Base-by-base conservation (phyloP, 2,888 invertebrate genomes). In the Flexamia atlantica region DNA sequence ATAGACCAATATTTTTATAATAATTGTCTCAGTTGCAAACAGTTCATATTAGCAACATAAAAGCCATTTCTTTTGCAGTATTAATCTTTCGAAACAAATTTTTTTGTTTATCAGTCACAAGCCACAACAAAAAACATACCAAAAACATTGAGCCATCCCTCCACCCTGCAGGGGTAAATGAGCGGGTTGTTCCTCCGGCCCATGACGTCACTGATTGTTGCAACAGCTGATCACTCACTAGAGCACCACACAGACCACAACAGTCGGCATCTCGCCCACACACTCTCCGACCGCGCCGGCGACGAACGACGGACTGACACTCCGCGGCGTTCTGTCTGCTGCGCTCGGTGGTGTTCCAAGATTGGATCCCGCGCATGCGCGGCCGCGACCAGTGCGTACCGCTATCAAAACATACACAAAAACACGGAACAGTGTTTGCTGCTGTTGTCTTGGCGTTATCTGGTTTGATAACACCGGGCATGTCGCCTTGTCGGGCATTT, bases 131-230 rank as follows among this genome's bases (percentile, higher is more conserved):
- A 10, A 10, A 57, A 90, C 92, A 91, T 87, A 93, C 93, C 92
- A 88, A 91, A 91, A 87, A 92, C 91, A 88, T 92, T 92, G 87
- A 93, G 91, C 93, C 93, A 93, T 86, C 93, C 93, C 89, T 93
- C 92, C 70, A 92, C 92, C 82, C 92, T 90, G 87, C 91, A 92
- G 14, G 93, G 93, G 89, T 92, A 92, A 85, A 91, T 91, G 88
- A 92, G 88, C 83, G 88, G 89, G 84, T 88, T 91, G 30, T 72
- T 84, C 83, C 85, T 81, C 76, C 86, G 68, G 12, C 84, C 86
- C 86, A 86, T 86, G 72, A 40, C 72, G 42, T 68, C 72, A 72
- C 72, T 2, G 20, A 57, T 57, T 57, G 57, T 57, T 57, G 57
- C n/a, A 57, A 57, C 57, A 57, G 57, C 20, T 57, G 57, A 57